Base-by-base conservation (phyloP, 2,113 vertebrate species). In the Solea senegalensis region DNA sequence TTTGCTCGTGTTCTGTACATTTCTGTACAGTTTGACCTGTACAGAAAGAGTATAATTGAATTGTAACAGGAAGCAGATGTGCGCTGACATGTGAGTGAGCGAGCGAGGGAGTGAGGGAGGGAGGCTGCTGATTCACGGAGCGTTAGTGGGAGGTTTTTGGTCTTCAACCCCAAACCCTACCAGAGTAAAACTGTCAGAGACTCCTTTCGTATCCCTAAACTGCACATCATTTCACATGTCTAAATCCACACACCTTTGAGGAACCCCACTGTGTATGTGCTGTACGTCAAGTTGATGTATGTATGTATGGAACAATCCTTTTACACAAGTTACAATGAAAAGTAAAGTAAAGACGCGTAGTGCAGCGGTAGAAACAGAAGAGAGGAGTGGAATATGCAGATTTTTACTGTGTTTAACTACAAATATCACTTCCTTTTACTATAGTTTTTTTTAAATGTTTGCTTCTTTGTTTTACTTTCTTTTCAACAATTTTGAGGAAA, bases 31-130 rank as follows among this genome's bases (percentile, higher is more conserved):
- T 81, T 52, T 49, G 52, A 85, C 75, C 73, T 76, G 72, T 63
- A 43, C 74, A 66, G 55, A 81, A 69, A 55, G 69, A 76, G 53
- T 14, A 66, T 86, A 80, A 91, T 90, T 83, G 79, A 76, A 78
- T 77, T 77, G 86, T 88, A 88, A 89, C 76, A 53, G 14, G 9
- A 65, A 89, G 74, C 90, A 91, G 87, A 91, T 89, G 91, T 86
- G 66, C n/a, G 15, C 74, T 84, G 82, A 87, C 81, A 87, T 77
- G 74, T 60, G 15, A 46, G 49, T 15, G 28, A 84, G 74, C 49
- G 62, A 21, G 21, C 1, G 21, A 21, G 21, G 1, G 21, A 21
- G 21, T 21, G 21, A 21, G 21, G 21, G 21, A 21, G 21, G 21
- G 21, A 60, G 68, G 63, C 58, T 43, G 65, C 64, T 54, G 74